phyloP scores from a whole-genome alignment of 2,113 vertebrate genomes.

The Strix uralensis region DNA sequence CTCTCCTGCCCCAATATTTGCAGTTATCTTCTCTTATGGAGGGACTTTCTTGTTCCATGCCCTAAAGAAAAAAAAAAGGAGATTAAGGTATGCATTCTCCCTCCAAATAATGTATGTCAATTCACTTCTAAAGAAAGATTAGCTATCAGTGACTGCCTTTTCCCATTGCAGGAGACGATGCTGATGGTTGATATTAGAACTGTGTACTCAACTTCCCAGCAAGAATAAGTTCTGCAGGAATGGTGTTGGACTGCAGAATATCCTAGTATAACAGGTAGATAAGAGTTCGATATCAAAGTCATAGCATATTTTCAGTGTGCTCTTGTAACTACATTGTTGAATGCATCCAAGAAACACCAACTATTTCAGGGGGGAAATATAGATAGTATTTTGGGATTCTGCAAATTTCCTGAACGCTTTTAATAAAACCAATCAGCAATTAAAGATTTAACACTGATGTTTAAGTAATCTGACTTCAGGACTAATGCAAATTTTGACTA shows the following conservation, averaged over 20 bases:
- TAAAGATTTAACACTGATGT: neutral
- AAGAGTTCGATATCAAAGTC: neutral
- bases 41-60: slow-evolving; percentile 7
- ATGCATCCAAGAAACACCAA: neutral
- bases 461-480: neutral
- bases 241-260: neutral
- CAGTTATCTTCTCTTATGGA: slow-evolving; percentile 59
- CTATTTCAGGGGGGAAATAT: neutral
- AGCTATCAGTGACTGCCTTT: neutral
- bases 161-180: neutral
- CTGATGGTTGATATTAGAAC: neutral
- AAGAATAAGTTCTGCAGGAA: neutral
- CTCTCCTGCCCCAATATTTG: neutral
- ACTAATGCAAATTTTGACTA: neutral
- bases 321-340: neutral
- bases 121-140: neutral
- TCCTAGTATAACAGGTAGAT: neutral
- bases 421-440: neutral
- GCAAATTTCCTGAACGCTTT: neutral
- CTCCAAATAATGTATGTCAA: neutral
- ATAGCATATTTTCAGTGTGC: neutral
- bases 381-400: neutral
- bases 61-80: neutral
- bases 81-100: neutral
- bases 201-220: neutral